phyloP scores from a whole-genome alignment of 2,888 invertebrate genomes.

The Encarsia formosa region DNA sequence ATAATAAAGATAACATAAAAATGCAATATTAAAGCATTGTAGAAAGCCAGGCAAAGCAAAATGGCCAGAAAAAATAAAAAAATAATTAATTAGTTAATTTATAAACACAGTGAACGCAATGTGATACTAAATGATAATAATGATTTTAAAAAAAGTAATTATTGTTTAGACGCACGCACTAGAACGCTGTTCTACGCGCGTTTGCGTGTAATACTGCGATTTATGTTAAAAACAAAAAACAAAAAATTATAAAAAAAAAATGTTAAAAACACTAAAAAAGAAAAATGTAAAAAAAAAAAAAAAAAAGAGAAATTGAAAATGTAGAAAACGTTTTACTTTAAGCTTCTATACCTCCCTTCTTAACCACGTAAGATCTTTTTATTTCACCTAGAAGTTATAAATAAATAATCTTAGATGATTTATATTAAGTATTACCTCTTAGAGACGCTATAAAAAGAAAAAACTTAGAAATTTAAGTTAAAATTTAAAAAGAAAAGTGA shows the following conservation, averaged over 20 bases:
- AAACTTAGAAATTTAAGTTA: slow-evolving; percentile 15
- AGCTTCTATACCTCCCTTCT: slow-evolving; percentile 9
- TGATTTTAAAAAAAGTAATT: slow-evolving; percentile 50
- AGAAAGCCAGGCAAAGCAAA: slow-evolving; percentile 42
- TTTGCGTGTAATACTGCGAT: slow-evolving; percentile 13
- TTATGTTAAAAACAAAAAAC: background rate
- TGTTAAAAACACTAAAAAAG: background rate
- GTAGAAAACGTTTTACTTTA: slow-evolving; percentile 13
- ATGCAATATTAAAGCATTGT: too few relatives aligned
- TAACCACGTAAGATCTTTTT: slow-evolving; percentile 23
- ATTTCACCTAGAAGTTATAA: slow-evolving; percentile 10
- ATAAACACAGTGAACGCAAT: slow-evolving; percentile 47
- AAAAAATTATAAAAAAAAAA: background rate
- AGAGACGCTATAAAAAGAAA: slow-evolving; percentile 18
- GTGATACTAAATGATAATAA: slow-evolving; percentile 53
- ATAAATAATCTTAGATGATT: slow-evolving; percentile 16
- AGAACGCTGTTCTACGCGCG: slow-evolving; percentile 33
- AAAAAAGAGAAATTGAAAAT: slow-evolving; percentile 3
- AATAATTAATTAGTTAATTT: slow-evolving; percentile 6
- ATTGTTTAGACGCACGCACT: slow-evolving; percentile 46
- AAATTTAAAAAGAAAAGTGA: slow-evolving; percentile 2
- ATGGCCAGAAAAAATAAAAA: slow-evolving; percentile 43
- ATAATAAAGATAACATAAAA: too few relatives aligned
- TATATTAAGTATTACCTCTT: slow-evolving; percentile 25
- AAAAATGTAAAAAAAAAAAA: background rate